Evolutionary conservation across 2,113 vertebrate genomes (phyloP), one percentile per base, ranked within the genome.

Genomic region (Pipa parva): DNA sequence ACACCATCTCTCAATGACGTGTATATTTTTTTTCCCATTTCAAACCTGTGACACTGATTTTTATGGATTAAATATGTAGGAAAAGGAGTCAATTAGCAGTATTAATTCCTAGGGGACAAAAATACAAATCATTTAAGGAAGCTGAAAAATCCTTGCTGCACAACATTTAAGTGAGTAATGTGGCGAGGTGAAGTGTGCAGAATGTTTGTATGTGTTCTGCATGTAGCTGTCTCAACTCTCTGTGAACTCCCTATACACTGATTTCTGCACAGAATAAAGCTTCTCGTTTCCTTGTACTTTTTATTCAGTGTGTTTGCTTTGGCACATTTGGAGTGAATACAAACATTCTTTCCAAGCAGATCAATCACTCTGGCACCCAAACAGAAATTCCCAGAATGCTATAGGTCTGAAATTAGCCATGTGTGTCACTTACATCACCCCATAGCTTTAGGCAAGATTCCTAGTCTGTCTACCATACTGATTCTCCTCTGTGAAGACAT

Each of bases 311-410:
- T 95, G 92, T 95, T 97, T 97, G 90, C 90, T 94, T 97, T 97
- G 95, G 95, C 91, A 88, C 83, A 84, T 88, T 85, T 75, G 80
- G 84, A 72, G 85, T 89, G 92, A 93, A 83, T 88, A 78, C 91
- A 95, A 94, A 93, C 92, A 92, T 88, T 90, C 84, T 85, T 84
- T 88, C 88, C 85, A 84, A 82, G 80, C 90, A 91, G 89, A 97
- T 97, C 91, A 95, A 95, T 95, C 94, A 95, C 86, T 87, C 87
- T 87, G 89, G 90, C 89, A 88, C 89, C 87, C 87, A 83, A 84
- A 86, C 83, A 89, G 87, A 88, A 88, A 85, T 83, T 75, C 80
- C 85, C 87, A 89, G 88, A 87, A 83, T 88, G 88, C 74, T 89
- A 93, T 17, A 42, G 81, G 87, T 80, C 79, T 90, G 91, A 95